phyloP scores from a whole-genome alignment of 2,888 invertebrate genomes.

The Nymphalis urticae region DNA sequence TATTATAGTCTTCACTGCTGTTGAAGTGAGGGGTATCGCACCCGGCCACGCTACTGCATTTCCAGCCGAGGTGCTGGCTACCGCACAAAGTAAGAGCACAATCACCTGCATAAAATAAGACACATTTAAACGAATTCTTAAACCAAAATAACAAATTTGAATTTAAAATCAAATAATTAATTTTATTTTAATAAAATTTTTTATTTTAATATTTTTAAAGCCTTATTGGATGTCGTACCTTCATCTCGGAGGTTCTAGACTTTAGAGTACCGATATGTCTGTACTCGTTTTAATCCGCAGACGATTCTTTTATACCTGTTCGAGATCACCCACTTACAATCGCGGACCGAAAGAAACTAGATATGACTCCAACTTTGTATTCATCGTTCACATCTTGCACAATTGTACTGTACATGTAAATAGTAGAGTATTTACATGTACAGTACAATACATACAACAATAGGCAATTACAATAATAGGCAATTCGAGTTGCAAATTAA shows the following conservation, averaged over 20 bases:
- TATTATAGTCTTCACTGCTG: constrained; percentile 52
- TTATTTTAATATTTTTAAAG: neutral
- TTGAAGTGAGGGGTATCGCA: constrained; percentile 46
- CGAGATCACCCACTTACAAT: constrained; percentile 64
- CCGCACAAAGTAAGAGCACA: constrained; percentile 51
- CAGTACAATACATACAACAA: too few relatives aligned
- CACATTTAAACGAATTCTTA: neutral
- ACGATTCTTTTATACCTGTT: constrained; percentile 65
- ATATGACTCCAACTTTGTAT: constrained; percentile 53
- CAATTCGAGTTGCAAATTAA: constrained; percentile 4
- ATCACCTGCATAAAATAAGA: constrained; percentile 49
- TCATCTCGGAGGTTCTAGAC: constrained; percentile 63
- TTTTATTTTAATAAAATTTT: neutral
- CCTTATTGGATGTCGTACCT: constrained; percentile 53
- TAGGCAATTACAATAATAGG: constrained; percentile 30
- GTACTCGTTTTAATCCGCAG: constrained; percentile 56
- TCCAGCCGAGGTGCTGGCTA: constrained; percentile 49
- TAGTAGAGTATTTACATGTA: too few relatives aligned
- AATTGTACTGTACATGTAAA: constrained; percentile 32
- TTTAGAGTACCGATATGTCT: constrained; percentile 50
- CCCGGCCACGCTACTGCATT: constrained; percentile 47
- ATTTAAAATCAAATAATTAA: neutral
- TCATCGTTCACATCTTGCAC: constrained; percentile 42
- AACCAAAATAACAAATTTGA: neutral
- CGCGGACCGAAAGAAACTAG: constrained; percentile 64